A percentile compares a stretch with the other conserved stretches of the same genome.
Evolutionary conservation across 2,888 invertebrate genomes (phyloP).

Genomic region (Pecten maximus): DNA sequence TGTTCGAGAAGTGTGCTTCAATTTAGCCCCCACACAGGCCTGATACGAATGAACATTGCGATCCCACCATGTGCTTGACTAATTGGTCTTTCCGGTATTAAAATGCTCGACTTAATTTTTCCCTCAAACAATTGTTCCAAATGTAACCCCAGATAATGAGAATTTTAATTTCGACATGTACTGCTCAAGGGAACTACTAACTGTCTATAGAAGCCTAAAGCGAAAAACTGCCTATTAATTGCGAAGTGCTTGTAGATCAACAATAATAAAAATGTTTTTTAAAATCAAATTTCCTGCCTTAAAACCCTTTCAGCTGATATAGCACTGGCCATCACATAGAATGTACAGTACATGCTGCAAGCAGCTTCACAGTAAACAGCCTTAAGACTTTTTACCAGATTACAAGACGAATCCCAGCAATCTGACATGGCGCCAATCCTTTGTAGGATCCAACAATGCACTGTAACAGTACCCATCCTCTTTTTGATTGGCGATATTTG

Average conservation of each 20-base stretch:
- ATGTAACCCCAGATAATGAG: neutral
- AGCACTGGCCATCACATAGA: neutral
- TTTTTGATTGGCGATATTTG: neutral
- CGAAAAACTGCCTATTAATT: neutral
- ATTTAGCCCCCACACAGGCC: neutral
- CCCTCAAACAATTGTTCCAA: neutral
- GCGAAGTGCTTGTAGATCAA: neutral
- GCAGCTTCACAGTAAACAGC: neutral
- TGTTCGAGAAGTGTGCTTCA: neutral
- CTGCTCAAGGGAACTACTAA: neutral
- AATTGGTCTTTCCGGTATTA: slow-evolving; percentile 20
- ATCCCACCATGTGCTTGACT: neutral
- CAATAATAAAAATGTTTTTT: neutral
- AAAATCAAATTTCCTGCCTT: neutral
- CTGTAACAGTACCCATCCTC: neutral
- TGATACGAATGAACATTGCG: neutral
- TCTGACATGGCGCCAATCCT: neutral
- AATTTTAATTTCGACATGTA: neutral
- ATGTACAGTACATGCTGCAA: neutral
- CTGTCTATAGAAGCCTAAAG: neutral
- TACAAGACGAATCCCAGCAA: neutral
- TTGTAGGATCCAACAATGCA: neutral
- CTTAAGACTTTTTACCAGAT: neutral
- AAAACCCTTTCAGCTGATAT: neutral
- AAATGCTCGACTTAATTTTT: neutral